Percentiles rank a stretch among this genome's conserved stretches.
phyloP scores from a whole-genome alignment of 2,888 invertebrate genomes.

The Andrena minutula region DNA sequence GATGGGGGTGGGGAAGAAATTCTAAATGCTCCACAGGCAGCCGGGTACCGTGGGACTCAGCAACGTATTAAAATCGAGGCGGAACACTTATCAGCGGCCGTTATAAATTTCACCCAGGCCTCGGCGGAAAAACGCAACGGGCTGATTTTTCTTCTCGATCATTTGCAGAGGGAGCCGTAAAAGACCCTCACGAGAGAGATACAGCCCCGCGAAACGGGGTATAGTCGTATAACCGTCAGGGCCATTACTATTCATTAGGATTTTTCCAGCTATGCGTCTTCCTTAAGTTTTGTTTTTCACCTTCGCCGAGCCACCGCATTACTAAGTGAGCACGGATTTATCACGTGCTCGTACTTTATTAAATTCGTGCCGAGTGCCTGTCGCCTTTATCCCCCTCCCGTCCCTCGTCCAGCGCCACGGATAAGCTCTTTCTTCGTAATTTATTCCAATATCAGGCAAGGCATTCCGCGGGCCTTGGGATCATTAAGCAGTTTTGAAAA shows the following conservation, averaged over 20 bases:
- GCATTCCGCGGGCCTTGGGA: conserved; percentile 39
- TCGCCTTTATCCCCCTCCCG: conserved; percentile 4
- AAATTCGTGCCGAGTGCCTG: conserved; percentile 69
- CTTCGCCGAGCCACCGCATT: conserved; percentile 66
- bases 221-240: conserved; percentile 51
- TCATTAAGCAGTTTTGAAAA: conserved; percentile 50
- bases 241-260: conserved; percentile 82
- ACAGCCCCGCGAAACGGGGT: conserved; percentile 47
- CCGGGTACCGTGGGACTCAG: conserved; percentile 15
- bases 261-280: conserved; percentile 80
- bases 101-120: conserved; percentile 35
- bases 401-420: conserved; percentile 25
- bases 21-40: conserved; percentile 19
- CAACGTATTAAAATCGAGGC: conserved; percentile 35
- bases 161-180: conserved; percentile 47
- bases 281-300: conserved; percentile 76
- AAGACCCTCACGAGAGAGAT: conserved; percentile 43
- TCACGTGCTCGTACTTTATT: conserved; percentile 78
- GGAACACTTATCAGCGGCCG: conserved; percentile 22
- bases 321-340: conserved; percentile 78
- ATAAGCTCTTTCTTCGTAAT: conserved; percentile 63
- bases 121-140: conserved; percentile 18
- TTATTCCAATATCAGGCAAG: conserved; percentile 59
- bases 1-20: not conserved
- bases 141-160: conserved; percentile 54